These are phyloP conservation scores for Eidolon helvum DNA, from an alignment of 2,113 vertebrate species.

Conservation along the genomic window DNA sequence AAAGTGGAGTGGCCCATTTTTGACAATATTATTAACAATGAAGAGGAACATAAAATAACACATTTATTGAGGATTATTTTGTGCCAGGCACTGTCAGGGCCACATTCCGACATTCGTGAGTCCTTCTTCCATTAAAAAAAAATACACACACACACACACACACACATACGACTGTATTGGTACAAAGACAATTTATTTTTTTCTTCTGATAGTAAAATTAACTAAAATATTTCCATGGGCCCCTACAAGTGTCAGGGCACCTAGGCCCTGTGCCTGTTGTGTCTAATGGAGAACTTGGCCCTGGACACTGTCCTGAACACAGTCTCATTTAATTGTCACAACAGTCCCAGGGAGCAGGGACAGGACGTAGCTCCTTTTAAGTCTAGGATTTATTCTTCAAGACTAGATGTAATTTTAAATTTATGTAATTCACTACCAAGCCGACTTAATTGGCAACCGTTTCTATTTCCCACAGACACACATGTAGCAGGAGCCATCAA, in stretches of 20 bases:
- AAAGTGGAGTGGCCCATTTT: not conserved
- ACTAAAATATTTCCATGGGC: not conserved
- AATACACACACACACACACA: not conserved
- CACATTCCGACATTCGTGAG: not conserved
- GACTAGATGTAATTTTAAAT: not conserved
- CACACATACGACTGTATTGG: not conserved
- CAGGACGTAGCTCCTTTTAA: not conserved
- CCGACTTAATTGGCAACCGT: not conserved
- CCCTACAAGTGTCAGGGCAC: not conserved
- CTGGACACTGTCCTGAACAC: not conserved
- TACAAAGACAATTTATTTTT: not conserved
- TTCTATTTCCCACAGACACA: not conserved
- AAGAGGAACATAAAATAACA: not conserved
- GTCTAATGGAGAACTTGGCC: not conserved
- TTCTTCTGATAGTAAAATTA: not conserved
- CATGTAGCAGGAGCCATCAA: not conserved
- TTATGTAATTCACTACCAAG: not conserved
- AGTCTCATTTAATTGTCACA: not conserved
- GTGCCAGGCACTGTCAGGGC: not conserved
- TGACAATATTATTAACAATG: not conserved
- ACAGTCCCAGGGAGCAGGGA: not conserved
- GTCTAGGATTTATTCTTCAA: not conserved
- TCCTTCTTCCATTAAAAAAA: not conserved
- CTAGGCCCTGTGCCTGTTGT: not conserved
- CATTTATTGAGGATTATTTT: not conserved